phyloP scores from a whole-genome alignment of 2,113 vertebrate genomes.

The Pteronura brasiliensis region DNA sequence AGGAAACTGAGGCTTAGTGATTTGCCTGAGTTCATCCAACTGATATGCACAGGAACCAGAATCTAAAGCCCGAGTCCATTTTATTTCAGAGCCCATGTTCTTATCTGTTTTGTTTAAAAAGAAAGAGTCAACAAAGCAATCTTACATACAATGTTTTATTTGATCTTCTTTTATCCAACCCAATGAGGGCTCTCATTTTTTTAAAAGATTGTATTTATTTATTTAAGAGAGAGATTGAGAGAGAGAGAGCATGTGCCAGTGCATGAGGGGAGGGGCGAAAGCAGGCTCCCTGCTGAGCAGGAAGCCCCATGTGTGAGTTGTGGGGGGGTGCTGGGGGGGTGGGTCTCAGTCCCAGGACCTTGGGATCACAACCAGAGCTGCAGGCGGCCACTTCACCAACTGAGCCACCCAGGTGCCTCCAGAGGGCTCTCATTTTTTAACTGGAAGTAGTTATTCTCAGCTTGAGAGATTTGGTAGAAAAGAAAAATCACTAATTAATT shows the following conservation, averaged over 20 bases:
- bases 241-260: too few relatives aligned
- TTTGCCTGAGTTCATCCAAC: background rate
- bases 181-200: background rate
- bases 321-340: rapidly evolving
- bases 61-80: background rate
- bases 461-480: background rate
- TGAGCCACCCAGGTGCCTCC: background rate
- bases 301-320: too few relatives aligned
- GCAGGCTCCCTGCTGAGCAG: too few relatives aligned
- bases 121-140: background rate
- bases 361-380: too few relatives aligned
- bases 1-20: background rate
- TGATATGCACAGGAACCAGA: background rate
- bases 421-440: background rate
- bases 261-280: too few relatives aligned
- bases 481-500: background rate
- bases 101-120: background rate
- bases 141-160: background rate
- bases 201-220: background rate
- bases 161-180: background rate
- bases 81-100: background rate
- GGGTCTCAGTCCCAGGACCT: too few relatives aligned
- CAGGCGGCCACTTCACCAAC: background rate
- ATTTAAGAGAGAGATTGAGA: too few relatives aligned
- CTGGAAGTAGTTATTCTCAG: constrained; percentile 17